Base-by-base conservation (phyloP, 1,140 invertebrate species). In the Araneus ventricosus region DNA sequence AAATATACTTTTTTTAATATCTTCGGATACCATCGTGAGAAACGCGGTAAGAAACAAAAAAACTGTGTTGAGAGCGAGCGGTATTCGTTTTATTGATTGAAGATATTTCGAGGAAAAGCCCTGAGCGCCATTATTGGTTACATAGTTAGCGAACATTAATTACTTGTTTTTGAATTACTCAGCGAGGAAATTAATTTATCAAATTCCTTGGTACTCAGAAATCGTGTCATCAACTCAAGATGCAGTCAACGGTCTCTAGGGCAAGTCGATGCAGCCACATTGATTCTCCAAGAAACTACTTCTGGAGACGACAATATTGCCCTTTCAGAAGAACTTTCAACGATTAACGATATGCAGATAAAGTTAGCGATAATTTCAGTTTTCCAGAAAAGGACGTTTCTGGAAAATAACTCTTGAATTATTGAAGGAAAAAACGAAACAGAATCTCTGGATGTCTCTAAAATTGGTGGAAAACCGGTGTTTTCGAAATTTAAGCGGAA, bases 61-160 rank as follows among this genome's bases (percentile, higher is more conserved):
- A n/a, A n/a, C n/a, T n/a, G n/a, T n/a, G n/a, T n/a, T n/a, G n/a
- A n/a, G n/a, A n/a, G n/a, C 20, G 0, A 59, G 10, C 57, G 14
- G 14, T 22, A 59, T 59, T 59, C 57, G 17, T 17, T 22, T 22
- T 59, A 59, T 59, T 59, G 57, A 59, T 59, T 59, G 57, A 17
- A 59, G 20, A 17, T 17, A 22, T 59, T 22, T 17, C 17, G 24
- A 17, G 14, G 30, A 75, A 24, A 84, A 37, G 27, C 80, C 80
- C 39, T 8, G 22, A n/a, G 80, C 80, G n/a, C 41, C 80, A 84
- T 84, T 86, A 86, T 86, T 59, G 84, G 45, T 86, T 27, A 59
- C 52, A 59, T 86, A 86, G 84, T 86, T 86, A 86, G 37, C 84
- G 52, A 86, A 27, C 52, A 86, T 86, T 61, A 86, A 86, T 86